Evolutionary conservation across 2,797 vertebrate genomes (phyloP).

Genomic region (Mus caroli): DNA sequence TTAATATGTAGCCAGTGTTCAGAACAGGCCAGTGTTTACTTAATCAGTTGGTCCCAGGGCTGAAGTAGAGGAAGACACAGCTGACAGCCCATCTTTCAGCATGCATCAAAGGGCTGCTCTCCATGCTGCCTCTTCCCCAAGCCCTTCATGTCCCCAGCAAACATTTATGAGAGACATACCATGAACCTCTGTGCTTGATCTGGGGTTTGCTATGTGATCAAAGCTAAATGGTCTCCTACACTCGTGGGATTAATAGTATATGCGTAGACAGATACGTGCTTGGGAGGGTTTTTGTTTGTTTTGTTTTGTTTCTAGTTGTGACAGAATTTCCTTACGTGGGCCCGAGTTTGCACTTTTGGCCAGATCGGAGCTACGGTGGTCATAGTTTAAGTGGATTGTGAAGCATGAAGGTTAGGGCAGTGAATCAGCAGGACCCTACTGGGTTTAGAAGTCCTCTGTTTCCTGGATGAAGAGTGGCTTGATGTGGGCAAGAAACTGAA

Average conservation of each 20-base stretch:
- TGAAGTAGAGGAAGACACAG: neutral
- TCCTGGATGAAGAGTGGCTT: neutral
- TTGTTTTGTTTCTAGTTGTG: neutral
- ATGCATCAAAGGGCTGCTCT: rapidly evolving
- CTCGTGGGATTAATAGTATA: neutral
- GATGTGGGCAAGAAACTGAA: neutral
- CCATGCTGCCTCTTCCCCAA: neutral
- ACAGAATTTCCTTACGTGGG: neutral
- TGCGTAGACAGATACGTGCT: neutral
- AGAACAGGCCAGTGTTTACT: neutral
- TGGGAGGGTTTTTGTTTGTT: neutral
- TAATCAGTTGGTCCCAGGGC: neutral
- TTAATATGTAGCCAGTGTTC: neutral
- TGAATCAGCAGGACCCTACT: no score
- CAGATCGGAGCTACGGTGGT: neutral
- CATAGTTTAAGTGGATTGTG: rapidly evolving
- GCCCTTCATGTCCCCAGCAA: slow-evolving; percentile 24
- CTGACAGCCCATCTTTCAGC: neutral
- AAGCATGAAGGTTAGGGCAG: no score
- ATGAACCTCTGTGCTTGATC: neutral
- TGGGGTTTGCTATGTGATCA: neutral
- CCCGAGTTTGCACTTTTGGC: no score
- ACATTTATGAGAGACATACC: neutral
- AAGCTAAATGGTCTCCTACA: neutral
- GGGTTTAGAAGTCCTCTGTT: neutral